Conservation (phyloP, 2,113 vertebrate genomes). For the Rhynchomys soricoides region DNA sequence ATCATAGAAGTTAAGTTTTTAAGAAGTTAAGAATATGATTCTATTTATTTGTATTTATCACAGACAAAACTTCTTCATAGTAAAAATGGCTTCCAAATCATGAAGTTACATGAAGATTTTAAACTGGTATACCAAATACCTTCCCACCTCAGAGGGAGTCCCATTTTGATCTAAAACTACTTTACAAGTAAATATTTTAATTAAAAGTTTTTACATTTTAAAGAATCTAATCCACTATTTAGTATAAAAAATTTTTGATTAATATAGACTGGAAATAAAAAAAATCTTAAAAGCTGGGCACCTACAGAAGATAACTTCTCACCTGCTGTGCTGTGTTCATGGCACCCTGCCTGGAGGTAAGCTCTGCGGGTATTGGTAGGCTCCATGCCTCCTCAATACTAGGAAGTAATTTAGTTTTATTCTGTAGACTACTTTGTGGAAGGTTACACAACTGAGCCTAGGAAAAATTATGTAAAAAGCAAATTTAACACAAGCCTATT, state of each 20-base stretch:
- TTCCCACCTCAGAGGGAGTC: conserved; percentile 84
- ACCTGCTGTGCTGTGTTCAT: conserved; percentile 99
- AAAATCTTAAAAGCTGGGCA: conserved; percentile 86
- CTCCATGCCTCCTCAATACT: conserved; percentile 99
- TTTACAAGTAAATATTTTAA: conserved; percentile 78
- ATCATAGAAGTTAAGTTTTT: conserved; percentile 88
- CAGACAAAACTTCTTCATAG: conserved; percentile 78
- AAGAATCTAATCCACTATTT: conserved; percentile 84
- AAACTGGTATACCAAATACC: conserved; percentile 87
- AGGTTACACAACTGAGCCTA: conserved; percentile 99
- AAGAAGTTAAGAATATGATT: conserved; percentile 87
- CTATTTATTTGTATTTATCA: conserved; percentile 87
- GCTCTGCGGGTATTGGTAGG: conserved; percentile 99
- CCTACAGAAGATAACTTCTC: conserved; percentile 94
- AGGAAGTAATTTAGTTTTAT: conserved; percentile 99
- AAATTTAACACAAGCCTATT: conserved; percentile 94
- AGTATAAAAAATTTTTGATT: conserved; percentile 86
- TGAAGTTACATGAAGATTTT: conserved; percentile 90
- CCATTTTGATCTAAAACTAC: conserved; percentile 84
- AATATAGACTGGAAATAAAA: conserved; percentile 87
- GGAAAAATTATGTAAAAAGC: conserved; percentile 98
- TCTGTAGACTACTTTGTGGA: conserved; percentile 99
- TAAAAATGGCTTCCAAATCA: conserved; percentile 84
- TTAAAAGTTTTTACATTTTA: conserved; percentile 68
- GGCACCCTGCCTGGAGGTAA: conserved; percentile 99